A percentile compares a stretch with the other conserved stretches of the same genome.
Evolutionary conservation across 2,888 invertebrate species (phyloP).

Genomic region (Dryomyza anilis): DNA sequence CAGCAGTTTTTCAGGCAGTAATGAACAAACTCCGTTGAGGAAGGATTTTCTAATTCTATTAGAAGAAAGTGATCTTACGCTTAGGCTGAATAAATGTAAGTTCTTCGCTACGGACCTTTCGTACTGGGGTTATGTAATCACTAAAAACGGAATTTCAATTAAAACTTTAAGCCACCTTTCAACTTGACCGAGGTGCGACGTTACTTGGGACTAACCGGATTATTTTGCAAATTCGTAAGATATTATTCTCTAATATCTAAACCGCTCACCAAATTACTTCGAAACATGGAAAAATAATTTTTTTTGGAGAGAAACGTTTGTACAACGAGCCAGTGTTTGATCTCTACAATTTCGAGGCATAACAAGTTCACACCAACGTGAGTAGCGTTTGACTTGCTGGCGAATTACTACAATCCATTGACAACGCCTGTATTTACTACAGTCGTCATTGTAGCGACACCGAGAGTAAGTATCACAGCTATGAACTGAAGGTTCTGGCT

Average conservation of each 20-base stretch:
- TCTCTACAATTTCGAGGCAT: conserved; percentile 19
- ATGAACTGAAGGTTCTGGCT: conserved; percentile 10
- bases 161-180: conserved; percentile 2
- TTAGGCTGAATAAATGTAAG: conserved; percentile 26
- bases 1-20: not conserved
- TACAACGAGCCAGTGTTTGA: conserved; percentile 7
- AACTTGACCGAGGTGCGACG: conserved; percentile 6
- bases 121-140: not conserved
- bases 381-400: conserved; percentile 12
- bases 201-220: conserved; percentile 30
- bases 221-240: conserved; percentile 32
- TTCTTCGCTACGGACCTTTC: not conserved
- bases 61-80: conserved; percentile 9
- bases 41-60: not conserved
- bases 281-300: too few species aligned
- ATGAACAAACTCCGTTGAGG: not conserved
- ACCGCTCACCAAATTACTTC: conserved; percentile 40
- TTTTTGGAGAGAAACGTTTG: too few species aligned
- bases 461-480: not conserved
- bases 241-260: conserved; percentile 28
- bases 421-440: not conserved
- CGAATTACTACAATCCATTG: conserved; percentile 11
- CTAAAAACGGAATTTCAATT: conserved; percentile 2
- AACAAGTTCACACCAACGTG: conserved; percentile 25
- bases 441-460: not conserved